Base-by-base conservation (phyloP, 1,140 invertebrate genomes). In the Wasmannia auropunctata region DNA sequence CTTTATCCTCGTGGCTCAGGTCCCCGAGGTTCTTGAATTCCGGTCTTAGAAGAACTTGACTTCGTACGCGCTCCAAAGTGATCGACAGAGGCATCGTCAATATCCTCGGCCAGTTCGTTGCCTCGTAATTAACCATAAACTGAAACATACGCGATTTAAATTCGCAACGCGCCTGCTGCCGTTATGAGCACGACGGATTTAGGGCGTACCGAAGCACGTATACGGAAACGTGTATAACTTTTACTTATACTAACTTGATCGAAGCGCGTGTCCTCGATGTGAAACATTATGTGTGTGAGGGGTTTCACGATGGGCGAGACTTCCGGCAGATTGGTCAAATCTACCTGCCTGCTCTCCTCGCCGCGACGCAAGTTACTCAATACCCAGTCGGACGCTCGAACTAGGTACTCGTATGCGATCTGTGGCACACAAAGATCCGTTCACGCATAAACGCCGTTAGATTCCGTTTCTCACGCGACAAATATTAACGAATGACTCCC, bases 241-340 rank as follows among this genome's bases (percentile, higher is more conserved):
- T 40, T 11, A 79, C 69, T n/a, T n/a, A n/a, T 28, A 85, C 70
- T 88, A 93, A 97, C 96, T 94, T 97, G 96, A 95, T 98, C 97
- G 87, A 98, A 98, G 3, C 96, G 96, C 22, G 94, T 94, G 74
- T 96, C 95, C 11, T 97, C 97, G 60, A 98, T 97, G 87, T 97
- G 97, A 91, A 98, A 98, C 97, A 98, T 97, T 25, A 96, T 96
- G 90, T 97, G 96, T 3, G 97, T 93, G 3, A 98, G 93, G 0
- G 96, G 95, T 28, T 96, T 96, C n/a, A 93, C 93, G 79, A 95
- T 94, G 60, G 96, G 91, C 1, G 96, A 95, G 49, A 96, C 90
- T 25, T 95, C 93, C 7, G 95, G 94, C 1, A 96, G 95, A 72
- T 93, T 84, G 16, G 90, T 83, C n/a, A 91, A 86, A 58, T 93